Evolutionary conservation across 2,797 vertebrate genomes (phyloP).

Genomic region (Pangasius mekongensis): DNA sequence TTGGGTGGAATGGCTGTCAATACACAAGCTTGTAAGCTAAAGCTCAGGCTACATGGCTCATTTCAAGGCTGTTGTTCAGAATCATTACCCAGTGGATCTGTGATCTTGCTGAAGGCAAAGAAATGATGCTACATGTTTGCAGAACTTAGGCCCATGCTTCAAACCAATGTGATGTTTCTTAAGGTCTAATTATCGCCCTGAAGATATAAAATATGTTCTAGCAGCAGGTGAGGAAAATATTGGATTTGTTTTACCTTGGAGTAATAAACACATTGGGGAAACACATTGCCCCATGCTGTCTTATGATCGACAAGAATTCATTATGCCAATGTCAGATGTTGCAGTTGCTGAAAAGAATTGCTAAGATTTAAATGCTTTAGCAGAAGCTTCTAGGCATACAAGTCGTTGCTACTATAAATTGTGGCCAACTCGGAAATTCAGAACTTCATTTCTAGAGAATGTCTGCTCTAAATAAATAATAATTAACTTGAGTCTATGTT

Average conservation of each 20-base stretch:
- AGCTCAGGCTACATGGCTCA: conserved; percentile 24
- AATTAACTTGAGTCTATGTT: not conserved
- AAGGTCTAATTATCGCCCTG: conserved; percentile 49
- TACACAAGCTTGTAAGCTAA: conserved; percentile 22
- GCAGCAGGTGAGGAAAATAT: conserved; percentile 24
- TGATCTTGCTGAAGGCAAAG: conserved; percentile 52
- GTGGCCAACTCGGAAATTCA: not conserved
- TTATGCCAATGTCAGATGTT: not conserved
- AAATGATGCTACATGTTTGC: conserved; percentile 20
- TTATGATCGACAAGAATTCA: conserved; percentile 27
- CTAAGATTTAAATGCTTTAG: not conserved
- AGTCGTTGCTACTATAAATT: not conserved
- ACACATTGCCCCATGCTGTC: not conserved
- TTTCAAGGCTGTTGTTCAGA: conserved; percentile 38
- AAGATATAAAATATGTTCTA: conserved; percentile 31
- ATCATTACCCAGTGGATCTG: conserved; percentile 50
- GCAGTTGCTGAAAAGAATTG: not conserved
- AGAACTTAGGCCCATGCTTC: conserved; percentile 19
- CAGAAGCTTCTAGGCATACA: not conserved
- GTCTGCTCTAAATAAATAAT: not conserved
- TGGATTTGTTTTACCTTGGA: conserved; percentile 36
- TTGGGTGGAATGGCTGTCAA: conserved; percentile 19
- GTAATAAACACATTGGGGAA: not conserved
- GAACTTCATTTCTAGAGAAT: not conserved
- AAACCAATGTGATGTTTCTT: conserved; percentile 32